Percentiles rank a stretch among this genome's conserved stretches.
Evolutionary conservation across 2,797 vertebrate species (phyloP).

Genomic region (Cossypha niveicapilla): DNA sequence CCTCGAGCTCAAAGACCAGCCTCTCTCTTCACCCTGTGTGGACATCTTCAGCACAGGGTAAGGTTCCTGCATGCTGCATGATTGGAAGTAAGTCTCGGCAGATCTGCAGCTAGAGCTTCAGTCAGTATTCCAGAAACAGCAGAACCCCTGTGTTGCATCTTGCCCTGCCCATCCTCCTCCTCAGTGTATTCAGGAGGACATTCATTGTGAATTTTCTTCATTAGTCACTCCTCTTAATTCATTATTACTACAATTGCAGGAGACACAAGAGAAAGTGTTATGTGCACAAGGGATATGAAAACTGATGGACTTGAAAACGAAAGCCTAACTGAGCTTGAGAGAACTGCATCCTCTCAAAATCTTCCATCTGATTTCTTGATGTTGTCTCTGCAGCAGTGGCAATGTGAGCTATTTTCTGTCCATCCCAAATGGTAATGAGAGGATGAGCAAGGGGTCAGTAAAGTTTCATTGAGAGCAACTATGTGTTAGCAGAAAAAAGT

Average conservation of each 20-base stretch:
- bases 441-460: not conserved
- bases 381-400: not conserved
- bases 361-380: not conserved
- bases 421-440: not conserved
- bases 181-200: not conserved
- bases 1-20: not conserved
- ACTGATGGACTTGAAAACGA: not conserved
- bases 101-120: not conserved
- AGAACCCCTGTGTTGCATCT: not conserved
- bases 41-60: not conserved
- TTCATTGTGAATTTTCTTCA: not conserved
- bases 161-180: not conserved
- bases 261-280: not conserved
- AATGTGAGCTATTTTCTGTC: not conserved
- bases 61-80: not conserved
- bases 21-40: not conserved
- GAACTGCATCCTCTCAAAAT: not conserved
- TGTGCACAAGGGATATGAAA: not conserved
- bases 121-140: not conserved
- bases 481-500: not conserved
- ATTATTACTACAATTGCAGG: not conserved
- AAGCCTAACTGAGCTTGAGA: not conserved
- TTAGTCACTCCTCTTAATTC: not conserved
- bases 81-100: not conserved
- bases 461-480: not conserved